phyloP scores from a whole-genome alignment of 1,140 invertebrate genomes.

The Trichonephila clavata region DNA sequence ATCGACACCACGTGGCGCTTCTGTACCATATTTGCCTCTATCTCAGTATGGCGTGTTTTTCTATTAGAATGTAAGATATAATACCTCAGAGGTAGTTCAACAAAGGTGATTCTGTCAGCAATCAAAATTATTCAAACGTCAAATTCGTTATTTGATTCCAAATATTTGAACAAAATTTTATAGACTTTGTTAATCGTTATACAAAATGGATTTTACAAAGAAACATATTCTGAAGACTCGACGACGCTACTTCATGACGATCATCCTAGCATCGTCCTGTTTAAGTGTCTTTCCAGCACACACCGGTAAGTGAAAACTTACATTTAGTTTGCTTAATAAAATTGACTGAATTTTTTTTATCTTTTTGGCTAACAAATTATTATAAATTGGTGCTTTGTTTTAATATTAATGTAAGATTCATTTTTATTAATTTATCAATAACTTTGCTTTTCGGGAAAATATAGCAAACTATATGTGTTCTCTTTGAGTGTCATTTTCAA shows the following conservation, averaged over 20 bases:
- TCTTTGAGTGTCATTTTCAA: background rate
- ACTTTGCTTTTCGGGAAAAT: background rate
- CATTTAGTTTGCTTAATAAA: too few relatives aligned
- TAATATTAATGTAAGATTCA: background rate
- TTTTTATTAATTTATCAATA: background rate
- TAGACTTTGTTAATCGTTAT: background rate
- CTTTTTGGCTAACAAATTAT: background rate
- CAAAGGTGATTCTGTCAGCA: background rate
- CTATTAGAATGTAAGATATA: background rate
- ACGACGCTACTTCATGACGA: background rate
- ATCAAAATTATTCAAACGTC: background rate
- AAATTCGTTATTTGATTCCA: background rate
- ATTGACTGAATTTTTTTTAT: background rate
- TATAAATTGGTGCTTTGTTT: background rate
- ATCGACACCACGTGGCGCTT: conserved; percentile 64
- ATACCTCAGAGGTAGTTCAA: background rate
- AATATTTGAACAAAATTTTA: background rate
- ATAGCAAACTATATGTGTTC: background rate
- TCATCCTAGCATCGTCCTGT: background rate
- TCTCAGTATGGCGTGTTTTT: background rate
- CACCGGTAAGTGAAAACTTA: background rate
- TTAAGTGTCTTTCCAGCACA: background rate
- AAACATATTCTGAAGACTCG: background rate
- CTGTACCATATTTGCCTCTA: background rate
- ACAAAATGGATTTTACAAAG: background rate